Conservation (phyloP, 2,113 vertebrate species). For the Regulus satrapa region DNA sequence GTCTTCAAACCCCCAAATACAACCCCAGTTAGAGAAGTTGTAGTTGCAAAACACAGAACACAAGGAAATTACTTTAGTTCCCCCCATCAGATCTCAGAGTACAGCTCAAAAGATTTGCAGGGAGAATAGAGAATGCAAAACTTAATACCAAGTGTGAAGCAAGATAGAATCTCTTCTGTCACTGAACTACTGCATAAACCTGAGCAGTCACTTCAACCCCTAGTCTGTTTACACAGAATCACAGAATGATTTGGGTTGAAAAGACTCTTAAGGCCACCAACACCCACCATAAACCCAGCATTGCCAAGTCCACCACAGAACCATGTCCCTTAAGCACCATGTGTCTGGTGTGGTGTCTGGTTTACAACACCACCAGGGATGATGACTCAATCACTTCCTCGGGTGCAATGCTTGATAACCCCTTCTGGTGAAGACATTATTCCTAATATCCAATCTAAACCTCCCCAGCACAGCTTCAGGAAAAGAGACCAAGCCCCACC, state of each 20-base stretch:
- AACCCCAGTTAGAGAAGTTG: background rate
- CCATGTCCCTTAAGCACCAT: fast-evolving
- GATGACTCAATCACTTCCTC: background rate
- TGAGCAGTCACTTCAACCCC: background rate
- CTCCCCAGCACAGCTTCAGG: background rate
- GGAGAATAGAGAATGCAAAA: background rate
- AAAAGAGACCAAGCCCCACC: background rate
- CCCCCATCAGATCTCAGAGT: background rate
- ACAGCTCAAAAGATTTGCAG: background rate
- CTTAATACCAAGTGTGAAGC: background rate
- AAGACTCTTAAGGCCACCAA: background rate
- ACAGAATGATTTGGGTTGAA: background rate
- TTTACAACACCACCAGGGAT: background rate
- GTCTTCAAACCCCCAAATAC: background rate
- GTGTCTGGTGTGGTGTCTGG: too few species aligned
- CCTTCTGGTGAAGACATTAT: background rate
- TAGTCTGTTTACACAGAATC: background rate
- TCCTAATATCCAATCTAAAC: background rate
- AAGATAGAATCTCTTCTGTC: background rate
- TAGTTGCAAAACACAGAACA: background rate
- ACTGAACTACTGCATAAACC: background rate
- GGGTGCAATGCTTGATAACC: background rate
- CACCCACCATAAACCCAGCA: background rate
- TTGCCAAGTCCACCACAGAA: background rate
- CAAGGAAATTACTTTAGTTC: background rate